Base-by-base conservation (phyloP, 2,888 invertebrate species). In the Ormyrus nitidulus region DNA sequence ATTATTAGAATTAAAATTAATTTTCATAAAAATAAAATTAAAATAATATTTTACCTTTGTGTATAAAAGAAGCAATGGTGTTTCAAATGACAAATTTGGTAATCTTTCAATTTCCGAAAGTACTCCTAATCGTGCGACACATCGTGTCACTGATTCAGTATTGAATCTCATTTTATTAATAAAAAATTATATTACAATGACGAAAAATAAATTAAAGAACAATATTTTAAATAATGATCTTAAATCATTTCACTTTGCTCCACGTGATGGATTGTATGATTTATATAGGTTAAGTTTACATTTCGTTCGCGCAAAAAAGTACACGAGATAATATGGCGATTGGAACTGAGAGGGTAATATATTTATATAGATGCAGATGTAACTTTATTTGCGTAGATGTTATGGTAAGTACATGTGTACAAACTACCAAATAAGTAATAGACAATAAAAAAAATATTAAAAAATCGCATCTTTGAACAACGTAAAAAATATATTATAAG, bases 11-110 rank as follows among this genome's bases (percentile, higher is more conserved):
- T 62, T 34, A 59, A 49, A 64, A 73, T 62, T 77, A 69, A 54
- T n/a, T 73, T 73, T 44, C 11, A 70, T 34, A 65, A 48, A 61
- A 9, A 19, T 66, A 65, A 53, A 58, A 8, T 6, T 7, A 65
- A 65, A 65, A 56, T 11, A 82, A 51, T 58, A 70, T 62, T 65
- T 85, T 91, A 95, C 95, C 92, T 94, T 94, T 7, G 97, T 96
- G 81, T 96, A 94, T 79, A 96, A 91, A 86, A 96, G 92, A 51
- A 95, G 92, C 70, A 95, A 90, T 0, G 97, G 97, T 46, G 97
- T 97, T 91, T 95, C 94, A 68, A 95, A 92, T 65, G 88, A 86
- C 54, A 92, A 86, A 72, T 91, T 92, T 0, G 93, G 92, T 69
- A 92, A 91, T 85, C 93, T 92, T 48, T 92, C 89, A 77, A 95